phyloP scores from a whole-genome alignment of 2,888 invertebrate genomes.

The Tineola bisselliella region DNA sequence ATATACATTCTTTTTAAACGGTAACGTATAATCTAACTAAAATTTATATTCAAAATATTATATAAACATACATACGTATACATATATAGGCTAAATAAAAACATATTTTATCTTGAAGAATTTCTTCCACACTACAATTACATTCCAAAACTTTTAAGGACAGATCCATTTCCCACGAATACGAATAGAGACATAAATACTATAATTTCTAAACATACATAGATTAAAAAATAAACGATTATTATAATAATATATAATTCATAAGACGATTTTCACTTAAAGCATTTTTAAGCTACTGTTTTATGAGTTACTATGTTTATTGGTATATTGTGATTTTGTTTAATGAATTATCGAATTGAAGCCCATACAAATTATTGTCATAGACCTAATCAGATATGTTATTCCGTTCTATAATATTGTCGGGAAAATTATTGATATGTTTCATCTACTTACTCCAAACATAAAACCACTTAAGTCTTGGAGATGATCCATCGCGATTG shows the following conservation, averaged over 20 bases:
- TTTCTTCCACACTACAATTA: neutral
- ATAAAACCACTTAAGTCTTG: too few species aligned
- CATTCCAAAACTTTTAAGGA: neutral
- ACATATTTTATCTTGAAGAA: too few species aligned
- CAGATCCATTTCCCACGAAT: neutral
- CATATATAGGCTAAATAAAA: too few species aligned
- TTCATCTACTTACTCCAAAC: too few species aligned
- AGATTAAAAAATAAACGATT: conserved; percentile 21
- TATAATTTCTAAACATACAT: conserved; percentile 29
- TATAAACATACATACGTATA: too few species aligned
- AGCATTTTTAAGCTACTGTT: conserved; percentile 55
- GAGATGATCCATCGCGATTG: too few species aligned
- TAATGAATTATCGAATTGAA: conserved; percentile 3
- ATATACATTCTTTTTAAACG: too few species aligned
- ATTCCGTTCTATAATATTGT: too few species aligned
- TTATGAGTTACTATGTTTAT: neutral
- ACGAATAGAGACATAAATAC: neutral
- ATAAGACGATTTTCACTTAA: conserved; percentile 64
- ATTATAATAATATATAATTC: conserved; percentile 46
- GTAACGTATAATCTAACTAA: too few species aligned
- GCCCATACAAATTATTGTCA: neutral
- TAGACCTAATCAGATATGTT: neutral
- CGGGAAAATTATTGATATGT: too few species aligned
- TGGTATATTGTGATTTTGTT: conserved; percentile 10
- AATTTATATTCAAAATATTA: too few species aligned